These are phyloP conservation scores for Uloborus diversus DNA, from an alignment of 1,140 invertebrate genomes.

Conservation along the genomic window DNA sequence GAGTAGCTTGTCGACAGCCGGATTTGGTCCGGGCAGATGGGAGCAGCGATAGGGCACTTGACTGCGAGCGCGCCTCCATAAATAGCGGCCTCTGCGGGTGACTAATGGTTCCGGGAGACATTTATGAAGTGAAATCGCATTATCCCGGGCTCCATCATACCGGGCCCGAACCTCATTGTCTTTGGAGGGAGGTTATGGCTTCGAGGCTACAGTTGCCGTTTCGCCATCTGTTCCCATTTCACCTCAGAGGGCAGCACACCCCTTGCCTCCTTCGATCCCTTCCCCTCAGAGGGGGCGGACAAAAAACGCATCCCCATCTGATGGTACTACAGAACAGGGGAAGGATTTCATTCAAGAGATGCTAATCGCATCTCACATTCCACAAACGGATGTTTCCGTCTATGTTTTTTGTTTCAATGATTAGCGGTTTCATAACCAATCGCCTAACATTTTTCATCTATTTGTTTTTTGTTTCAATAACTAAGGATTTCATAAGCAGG, in stretches of 20 bases:
- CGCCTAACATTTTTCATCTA: too few species aligned
- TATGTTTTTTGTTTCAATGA: too few species aligned
- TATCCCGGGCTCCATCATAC: slow-evolving; percentile 48
- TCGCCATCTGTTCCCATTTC: slow-evolving; percentile 53
- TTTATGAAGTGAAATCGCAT: slow-evolving; percentile 56
- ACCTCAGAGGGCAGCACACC: not conserved
- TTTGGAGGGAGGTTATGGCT: slow-evolving; percentile 42
- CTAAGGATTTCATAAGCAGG: too few species aligned
- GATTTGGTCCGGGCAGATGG: slow-evolving; percentile 22
- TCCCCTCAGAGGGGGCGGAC: not conserved
- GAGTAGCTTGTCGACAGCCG: slow-evolving; percentile 28
- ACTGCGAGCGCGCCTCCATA: slow-evolving; percentile 31
- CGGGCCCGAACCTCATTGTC: slow-evolving; percentile 49
- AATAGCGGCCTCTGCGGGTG: slow-evolving; percentile 32
- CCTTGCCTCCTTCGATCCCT: slow-evolving; percentile 10
- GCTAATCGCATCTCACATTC: too few species aligned
- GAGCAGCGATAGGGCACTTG: slow-evolving; percentile 39
- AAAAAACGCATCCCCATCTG: not conserved
- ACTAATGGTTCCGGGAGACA: slow-evolving; percentile 47
- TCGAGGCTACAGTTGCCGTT: slow-evolving; percentile 40
- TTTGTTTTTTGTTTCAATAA: too few species aligned
- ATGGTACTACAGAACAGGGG: too few species aligned
- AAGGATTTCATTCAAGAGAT: too few species aligned
- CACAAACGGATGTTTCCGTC: too few species aligned
- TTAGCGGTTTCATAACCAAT: too few species aligned